Evolutionary conservation across 2,888 invertebrate species (phyloP).

Genomic region (Aphidius colemani): DNA sequence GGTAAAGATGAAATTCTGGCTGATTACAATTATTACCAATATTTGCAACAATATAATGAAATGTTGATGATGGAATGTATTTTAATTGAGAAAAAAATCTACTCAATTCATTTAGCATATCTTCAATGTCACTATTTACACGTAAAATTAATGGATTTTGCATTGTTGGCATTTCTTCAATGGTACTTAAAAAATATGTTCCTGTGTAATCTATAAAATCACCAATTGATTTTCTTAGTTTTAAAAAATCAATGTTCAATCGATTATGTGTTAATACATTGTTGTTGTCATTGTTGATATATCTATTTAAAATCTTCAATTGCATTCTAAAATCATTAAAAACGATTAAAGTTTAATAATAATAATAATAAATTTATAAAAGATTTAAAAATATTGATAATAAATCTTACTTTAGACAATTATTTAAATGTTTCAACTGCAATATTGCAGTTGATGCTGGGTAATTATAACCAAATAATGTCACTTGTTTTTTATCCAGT

Average conservation of each 20-base stretch:
- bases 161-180: neutral
- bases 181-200: slow-evolving; percentile 46
- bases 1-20: slow-evolving; percentile 62
- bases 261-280: neutral
- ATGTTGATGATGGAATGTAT: slow-evolving; percentile 55
- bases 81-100: slow-evolving; percentile 46
- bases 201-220: slow-evolving; percentile 46
- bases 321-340: slow-evolving; percentile 22
- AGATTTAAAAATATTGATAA: too few species aligned
- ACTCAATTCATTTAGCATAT: slow-evolving; percentile 43
- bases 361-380: neutral
- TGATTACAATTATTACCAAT: slow-evolving; percentile 59
- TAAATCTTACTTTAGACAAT: slow-evolving; percentile 47
- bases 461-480: slow-evolving; percentile 41
- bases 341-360: neutral
- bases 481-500: neutral
- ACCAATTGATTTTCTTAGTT: slow-evolving; percentile 42
- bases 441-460: slow-evolving; percentile 44
- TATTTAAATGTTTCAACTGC: slow-evolving; percentile 46
- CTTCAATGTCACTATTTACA: slow-evolving; percentile 44
- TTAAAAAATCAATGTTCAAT: slow-evolving; percentile 40
- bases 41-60: slow-evolving; percentile 56
- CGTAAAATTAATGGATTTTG: slow-evolving; percentile 7
- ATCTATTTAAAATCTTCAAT: slow-evolving; percentile 43
- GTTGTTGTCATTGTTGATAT: slow-evolving; percentile 22